A percentile compares a stretch with the other conserved stretches of the same genome.
phyloP scores from a whole-genome alignment of 2,113 vertebrate species.

The Carollia perspicillata region DNA sequence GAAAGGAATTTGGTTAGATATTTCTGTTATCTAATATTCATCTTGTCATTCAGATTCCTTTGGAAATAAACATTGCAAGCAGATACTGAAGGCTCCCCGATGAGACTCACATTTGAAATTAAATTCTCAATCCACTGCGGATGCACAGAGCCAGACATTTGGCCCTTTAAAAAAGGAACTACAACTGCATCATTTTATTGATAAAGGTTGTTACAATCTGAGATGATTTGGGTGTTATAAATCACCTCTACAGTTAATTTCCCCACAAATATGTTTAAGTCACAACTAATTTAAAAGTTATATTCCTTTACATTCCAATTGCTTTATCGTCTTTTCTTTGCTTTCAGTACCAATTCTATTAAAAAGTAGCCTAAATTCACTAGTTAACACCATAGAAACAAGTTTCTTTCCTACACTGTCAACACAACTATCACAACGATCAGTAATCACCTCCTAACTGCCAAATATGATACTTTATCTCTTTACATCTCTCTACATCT shows the following conservation, averaged over 20 bases:
- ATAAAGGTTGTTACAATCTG: background rate
- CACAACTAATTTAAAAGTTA: background rate
- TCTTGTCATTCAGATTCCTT: background rate
- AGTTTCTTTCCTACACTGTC: background rate
- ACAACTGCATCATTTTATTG: background rate
- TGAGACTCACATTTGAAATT: background rate
- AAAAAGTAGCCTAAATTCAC: background rate
- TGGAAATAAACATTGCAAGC: constrained; percentile 27
- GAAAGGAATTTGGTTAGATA: background rate
- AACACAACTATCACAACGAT: background rate
- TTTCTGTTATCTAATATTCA: background rate
- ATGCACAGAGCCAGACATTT: background rate
- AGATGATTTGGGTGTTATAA: background rate
- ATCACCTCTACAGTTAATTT: background rate
- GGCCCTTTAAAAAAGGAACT: background rate
- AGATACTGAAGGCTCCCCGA: background rate
- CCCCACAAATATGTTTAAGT: background rate
- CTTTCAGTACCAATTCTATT: background rate
- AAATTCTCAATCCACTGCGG: background rate
- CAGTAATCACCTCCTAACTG: background rate
- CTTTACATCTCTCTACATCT: background rate
- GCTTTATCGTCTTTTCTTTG: background rate
- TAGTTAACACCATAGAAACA: background rate
- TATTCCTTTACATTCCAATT: background rate
- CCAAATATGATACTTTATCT: background rate